Conservation (phyloP, 2,113 vertebrate genomes). For the Stercorarius parasiticus region DNA sequence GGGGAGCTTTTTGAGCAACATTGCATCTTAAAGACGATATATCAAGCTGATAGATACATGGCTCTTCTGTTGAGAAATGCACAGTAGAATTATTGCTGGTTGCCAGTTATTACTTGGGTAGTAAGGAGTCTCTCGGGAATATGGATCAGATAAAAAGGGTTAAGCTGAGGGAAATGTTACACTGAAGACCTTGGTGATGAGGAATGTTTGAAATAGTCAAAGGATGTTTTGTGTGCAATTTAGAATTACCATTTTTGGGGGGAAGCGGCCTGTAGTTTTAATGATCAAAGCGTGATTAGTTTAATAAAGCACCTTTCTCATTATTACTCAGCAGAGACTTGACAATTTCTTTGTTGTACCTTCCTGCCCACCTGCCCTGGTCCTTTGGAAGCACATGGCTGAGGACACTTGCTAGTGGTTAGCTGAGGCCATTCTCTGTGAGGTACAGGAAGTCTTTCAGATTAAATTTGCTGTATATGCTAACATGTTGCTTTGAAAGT, state of each 20-base stretch:
- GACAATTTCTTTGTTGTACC: background rate
- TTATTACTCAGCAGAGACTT: constrained; percentile 17
- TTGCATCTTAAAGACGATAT: constrained; percentile 70
- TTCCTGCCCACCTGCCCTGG: background rate
- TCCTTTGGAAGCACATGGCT: background rate
- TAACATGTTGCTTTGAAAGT: background rate
- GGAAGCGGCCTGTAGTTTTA: constrained; percentile 36
- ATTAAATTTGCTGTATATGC: background rate
- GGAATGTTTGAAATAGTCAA: constrained; percentile 11
- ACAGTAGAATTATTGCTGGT: constrained; percentile 67
- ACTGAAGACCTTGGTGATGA: constrained; percentile 32
- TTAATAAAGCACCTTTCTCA: constrained; percentile 31
- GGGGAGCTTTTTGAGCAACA: constrained; percentile 73
- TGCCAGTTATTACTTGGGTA: constrained; percentile 68
- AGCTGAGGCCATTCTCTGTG: background rate
- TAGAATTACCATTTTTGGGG: background rate
- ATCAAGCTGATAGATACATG: constrained; percentile 74
- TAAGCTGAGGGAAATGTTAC: constrained; percentile 57
- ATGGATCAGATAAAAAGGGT: constrained; percentile 66
- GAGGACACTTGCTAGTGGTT: background rate
- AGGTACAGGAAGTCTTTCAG: background rate
- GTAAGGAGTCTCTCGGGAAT: constrained; percentile 61
- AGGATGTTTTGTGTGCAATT: background rate
- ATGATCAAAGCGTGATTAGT: constrained; percentile 5
- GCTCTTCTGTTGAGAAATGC: constrained; percentile 66